These are phyloP conservation scores for Tetranychus urticae DNA, from an alignment of 1,140 invertebrate genomes.

Conservation along the genomic window DNA sequence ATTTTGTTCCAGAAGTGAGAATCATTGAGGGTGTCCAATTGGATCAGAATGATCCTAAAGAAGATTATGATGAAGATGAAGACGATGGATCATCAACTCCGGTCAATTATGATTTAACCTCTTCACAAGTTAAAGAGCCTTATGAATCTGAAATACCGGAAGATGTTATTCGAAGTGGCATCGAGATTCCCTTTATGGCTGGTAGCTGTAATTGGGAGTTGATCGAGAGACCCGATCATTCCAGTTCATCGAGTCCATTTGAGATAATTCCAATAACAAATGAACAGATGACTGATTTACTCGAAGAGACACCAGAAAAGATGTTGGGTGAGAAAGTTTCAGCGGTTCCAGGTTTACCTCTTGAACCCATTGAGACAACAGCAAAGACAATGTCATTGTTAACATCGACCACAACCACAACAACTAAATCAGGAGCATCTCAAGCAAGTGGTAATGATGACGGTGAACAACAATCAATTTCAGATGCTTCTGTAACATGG, in stretches of 20 bases:
- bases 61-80: slow-evolving; percentile 5
- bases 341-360: not conserved
- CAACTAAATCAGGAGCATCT: not conserved
- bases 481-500: slow-evolving; percentile 13
- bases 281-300: not conserved
- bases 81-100: slow-evolving; percentile 21
- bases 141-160: slow-evolving; percentile 27
- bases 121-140: slow-evolving; percentile 22
- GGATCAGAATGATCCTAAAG: slow-evolving; percentile 2
- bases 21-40: slow-evolving; percentile 11
- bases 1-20: slow-evolving; percentile 15
- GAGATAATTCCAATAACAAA: not conserved
- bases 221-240: not conserved
- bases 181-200: slow-evolving; percentile 11
- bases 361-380: not conserved
- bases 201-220: slow-evolving; percentile 9
- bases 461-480: slow-evolving; percentile 10
- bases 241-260: not conserved
- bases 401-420: not conserved
- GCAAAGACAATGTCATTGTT: not conserved
- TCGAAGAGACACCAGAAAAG: not conserved
- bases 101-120: not conserved
- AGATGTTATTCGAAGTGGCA: slow-evolving; percentile 18
- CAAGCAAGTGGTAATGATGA: not conserved
- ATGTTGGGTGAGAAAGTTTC: not conserved